These are phyloP conservation scores for Orgyia antiqua DNA, from an alignment of 2,888 invertebrate genomes.

Conservation along the genomic window DNA sequence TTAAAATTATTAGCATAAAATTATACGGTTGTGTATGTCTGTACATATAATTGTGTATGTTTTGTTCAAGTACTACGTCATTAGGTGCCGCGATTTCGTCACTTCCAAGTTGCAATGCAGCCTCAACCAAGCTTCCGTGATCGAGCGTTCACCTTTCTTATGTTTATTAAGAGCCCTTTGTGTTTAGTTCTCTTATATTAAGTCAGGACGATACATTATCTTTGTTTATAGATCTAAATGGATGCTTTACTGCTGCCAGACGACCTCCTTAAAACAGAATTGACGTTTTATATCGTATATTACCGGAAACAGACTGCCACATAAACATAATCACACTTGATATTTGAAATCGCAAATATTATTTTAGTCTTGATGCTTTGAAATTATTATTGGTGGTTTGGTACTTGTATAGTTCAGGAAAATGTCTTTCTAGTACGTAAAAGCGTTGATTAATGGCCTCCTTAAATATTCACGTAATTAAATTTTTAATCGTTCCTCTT, in stretches of 20 bases:
- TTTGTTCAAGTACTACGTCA: slow-evolving; percentile 32
- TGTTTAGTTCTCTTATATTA: slow-evolving; percentile 3
- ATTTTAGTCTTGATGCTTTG: slow-evolving; percentile 12
- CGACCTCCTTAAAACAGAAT: slow-evolving; percentile 14
- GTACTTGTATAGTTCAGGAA: slow-evolving; percentile 6
- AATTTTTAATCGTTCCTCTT: not conserved
- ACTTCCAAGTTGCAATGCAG: slow-evolving; percentile 28
- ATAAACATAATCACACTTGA: slow-evolving; percentile 17
- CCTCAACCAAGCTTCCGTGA: slow-evolving; percentile 60
- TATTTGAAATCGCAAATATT: slow-evolving; percentile 11
- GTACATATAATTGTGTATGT: too few relatives aligned
- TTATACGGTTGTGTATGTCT: slow-evolving; percentile 1
- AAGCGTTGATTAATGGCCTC: slow-evolving; percentile 12
- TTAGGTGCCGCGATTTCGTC: slow-evolving; percentile 52
- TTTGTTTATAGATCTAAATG: too few relatives aligned
- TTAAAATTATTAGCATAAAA: slow-evolving; percentile 19
- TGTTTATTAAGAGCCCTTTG: slow-evolving; percentile 27
- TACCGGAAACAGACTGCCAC: slow-evolving; percentile 20
- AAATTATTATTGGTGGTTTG: slow-evolving; percentile 15
- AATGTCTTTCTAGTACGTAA: slow-evolving; percentile 15
- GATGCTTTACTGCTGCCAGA: too few relatives aligned
- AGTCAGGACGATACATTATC: slow-evolving; percentile 6
- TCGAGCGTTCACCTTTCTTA: slow-evolving; percentile 61
- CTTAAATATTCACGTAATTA: slow-evolving; percentile 3
- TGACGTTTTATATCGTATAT: slow-evolving; percentile 13